phyloP scores from a whole-genome alignment of 37 sponge, comb jelly and placozoan species.

The Chondrosia reniformis region DNA sequence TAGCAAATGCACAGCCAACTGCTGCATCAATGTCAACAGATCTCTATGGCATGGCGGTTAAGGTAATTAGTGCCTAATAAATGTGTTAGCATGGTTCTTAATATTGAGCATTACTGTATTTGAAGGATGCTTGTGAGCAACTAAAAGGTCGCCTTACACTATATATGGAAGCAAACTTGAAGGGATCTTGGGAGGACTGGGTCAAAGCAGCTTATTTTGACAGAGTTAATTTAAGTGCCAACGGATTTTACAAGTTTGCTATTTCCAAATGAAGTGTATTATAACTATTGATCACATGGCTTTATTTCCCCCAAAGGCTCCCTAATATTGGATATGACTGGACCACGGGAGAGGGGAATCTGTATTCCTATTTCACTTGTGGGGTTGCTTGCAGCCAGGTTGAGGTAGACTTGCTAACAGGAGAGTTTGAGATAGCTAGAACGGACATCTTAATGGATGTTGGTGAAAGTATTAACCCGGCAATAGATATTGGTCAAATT shows the following conservation, averaged over 20 bases:
- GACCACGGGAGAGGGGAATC: slow-evolving; percentile 43
- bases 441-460: slow-evolving; percentile 82
- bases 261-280: not conserved
- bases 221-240: slow-evolving; percentile 69
- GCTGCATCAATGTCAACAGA: slow-evolving; percentile 87
- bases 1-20: slow-evolving; percentile 70
- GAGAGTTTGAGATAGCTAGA: slow-evolving; percentile 46
- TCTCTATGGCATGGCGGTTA: slow-evolving; percentile 82
- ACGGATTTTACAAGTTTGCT: slow-evolving; percentile 62
- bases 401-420: slow-evolving; percentile 81
- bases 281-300: not conserved
- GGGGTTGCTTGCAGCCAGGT: slow-evolving; percentile 67
- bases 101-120: not conserved
- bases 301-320: not conserved
- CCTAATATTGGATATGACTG: slow-evolving; percentile 40
- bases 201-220: slow-evolving; percentile 64
- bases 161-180: slow-evolving; percentile 44
- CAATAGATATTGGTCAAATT: slow-evolving; percentile 85
- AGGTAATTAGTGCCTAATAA: slow-evolving; percentile 39
- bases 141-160: slow-evolving; percentile 59
- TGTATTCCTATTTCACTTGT: slow-evolving; percentile 67
- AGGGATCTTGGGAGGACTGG: slow-evolving; percentile 76
- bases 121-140: slow-evolving; percentile 74
- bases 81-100: not conserved
- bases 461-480: slow-evolving; percentile 83